Percentiles rank a stretch among this genome's conserved stretches.
Conservation (phyloP, 2,888 invertebrate species). For the Meiosimyza platycephala region DNA sequence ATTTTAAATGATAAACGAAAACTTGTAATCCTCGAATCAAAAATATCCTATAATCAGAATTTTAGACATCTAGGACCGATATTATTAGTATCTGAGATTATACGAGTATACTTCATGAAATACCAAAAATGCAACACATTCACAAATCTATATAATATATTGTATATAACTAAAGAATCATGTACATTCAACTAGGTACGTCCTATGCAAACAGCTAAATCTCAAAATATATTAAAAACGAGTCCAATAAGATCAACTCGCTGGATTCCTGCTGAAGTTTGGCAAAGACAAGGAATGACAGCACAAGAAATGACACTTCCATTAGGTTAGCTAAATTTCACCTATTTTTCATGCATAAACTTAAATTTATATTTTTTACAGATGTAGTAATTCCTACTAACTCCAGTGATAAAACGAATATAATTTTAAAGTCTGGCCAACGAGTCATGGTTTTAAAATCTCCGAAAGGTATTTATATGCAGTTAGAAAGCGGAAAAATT, state of each 20-base stretch:
- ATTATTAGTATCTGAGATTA: too few species aligned
- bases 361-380: conserved; percentile 47
- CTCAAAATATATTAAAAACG: conserved; percentile 52
- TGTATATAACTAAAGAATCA: background rate
- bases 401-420: conserved; percentile 88
- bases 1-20: too few species aligned
- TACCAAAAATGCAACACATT: too few species aligned
- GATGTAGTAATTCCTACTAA: conserved; percentile 95
- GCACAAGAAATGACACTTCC: conserved; percentile 95
- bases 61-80: too few species aligned
- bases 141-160: background rate
- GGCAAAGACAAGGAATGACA: conserved; percentile 94
- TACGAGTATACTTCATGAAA: too few species aligned
- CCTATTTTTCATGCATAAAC: background rate
- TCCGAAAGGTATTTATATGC: conserved; percentile 96
- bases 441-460: conserved; percentile 95
- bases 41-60: too few species aligned
- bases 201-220: conserved; percentile 82
- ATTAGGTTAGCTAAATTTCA: conserved; percentile 70
- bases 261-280: conserved; percentile 91
- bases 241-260: conserved; percentile 70
- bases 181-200: conserved; percentile 69
- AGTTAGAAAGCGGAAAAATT: conserved; percentile 92
- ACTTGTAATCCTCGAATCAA: too few species aligned
- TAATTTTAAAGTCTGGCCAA: conserved; percentile 92